Conservation (phyloP, 2,888 invertebrate species). For the Ernsta delagoae region DNA sequence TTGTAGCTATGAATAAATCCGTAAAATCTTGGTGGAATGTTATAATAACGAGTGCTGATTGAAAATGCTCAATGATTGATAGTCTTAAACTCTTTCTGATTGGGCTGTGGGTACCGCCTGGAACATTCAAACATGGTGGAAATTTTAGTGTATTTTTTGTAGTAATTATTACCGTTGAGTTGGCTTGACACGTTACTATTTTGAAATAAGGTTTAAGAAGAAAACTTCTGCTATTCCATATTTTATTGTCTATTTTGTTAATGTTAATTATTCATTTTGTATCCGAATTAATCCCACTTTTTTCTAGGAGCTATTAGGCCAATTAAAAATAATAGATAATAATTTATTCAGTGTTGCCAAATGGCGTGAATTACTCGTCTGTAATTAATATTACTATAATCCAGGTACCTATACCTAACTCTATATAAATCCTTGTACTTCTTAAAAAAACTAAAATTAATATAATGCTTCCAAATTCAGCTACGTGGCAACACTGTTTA, state of each 20-base stretch:
- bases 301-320: no score
- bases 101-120: slow-evolving; percentile 43
- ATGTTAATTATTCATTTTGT: no score
- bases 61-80: slow-evolving; percentile 73
- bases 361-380: neutral
- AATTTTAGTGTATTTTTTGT: neutral
- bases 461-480: slow-evolving; percentile 29
- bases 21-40: slow-evolving; percentile 62
- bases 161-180: no score
- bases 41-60: slow-evolving; percentile 58
- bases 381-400: slow-evolving; percentile 22
- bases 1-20: slow-evolving; percentile 58
- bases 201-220: no score
- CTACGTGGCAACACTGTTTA: slow-evolving; percentile 27
- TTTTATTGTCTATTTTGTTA: no score
- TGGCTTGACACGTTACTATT: no score
- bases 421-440: slow-evolving; percentile 30
- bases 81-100: slow-evolving; percentile 58
- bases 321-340: no score
- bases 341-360: no score
- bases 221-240: no score
- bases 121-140: neutral
- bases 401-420: slow-evolving; percentile 23
- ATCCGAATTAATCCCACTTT: no score
- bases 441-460: slow-evolving; percentile 21